Evolutionary conservation across 2,113 vertebrate genomes (phyloP).

Genomic region (Thamnaconus septentrionalis): DNA sequence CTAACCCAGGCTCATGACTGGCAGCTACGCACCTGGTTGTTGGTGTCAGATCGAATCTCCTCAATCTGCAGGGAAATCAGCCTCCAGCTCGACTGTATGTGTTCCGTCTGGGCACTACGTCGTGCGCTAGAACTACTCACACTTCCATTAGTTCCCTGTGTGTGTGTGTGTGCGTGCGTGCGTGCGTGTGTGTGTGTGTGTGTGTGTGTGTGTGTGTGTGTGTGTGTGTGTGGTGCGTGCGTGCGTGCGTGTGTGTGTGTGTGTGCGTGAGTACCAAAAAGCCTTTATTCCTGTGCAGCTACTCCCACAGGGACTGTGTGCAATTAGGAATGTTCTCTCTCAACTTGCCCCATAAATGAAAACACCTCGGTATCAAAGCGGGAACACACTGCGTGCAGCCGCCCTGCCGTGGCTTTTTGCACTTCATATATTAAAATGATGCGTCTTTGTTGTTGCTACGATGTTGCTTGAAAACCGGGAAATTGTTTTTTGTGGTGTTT

Average conservation of each 20-base stretch:
- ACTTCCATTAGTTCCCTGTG: conserved; percentile 43
- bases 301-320: conserved; percentile 35
- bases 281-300: conserved; percentile 45
- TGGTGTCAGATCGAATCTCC: conserved; percentile 41
- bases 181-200: no score
- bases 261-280: conserved; percentile 19
- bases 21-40: no score
- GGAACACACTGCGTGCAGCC: conserved; percentile 12
- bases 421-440: conserved; percentile 21
- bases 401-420: background rate
- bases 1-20: background rate
- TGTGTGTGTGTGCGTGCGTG: conserved; percentile 3
- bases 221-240: background rate
- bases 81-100: background rate
- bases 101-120: no score
- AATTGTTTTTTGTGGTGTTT: background rate
- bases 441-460: conserved; percentile 2
- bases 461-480: conserved; percentile 4
- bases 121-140: conserved; percentile 50
- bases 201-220: no score
- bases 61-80: conserved; percentile 35
- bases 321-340: conserved; percentile 59
- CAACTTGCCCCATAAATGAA: conserved; percentile 52
- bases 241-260: no score
- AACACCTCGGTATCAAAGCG: conserved; percentile 51